These are phyloP conservation scores for Carpatolechia fugitivella DNA, from an alignment of 2,888 invertebrate genomes.

Conservation along the genomic window DNA sequence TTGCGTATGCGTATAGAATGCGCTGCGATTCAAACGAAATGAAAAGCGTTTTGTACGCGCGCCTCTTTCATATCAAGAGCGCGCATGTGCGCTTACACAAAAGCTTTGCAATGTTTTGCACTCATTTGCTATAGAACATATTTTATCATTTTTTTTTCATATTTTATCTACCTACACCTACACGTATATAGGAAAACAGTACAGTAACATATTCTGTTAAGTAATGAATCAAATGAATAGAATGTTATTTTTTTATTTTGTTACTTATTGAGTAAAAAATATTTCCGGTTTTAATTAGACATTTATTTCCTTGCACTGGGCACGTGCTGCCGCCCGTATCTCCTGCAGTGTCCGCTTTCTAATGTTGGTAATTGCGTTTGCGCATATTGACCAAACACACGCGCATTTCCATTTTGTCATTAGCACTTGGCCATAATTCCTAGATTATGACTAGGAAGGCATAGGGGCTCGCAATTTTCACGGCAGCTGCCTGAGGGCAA, in stretches of 20 bases:
- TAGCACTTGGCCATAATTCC: constrained; percentile 71
- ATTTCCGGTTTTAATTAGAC: constrained; percentile 13
- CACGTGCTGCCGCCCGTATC: constrained; percentile 70
- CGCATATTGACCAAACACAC: constrained; percentile 63
- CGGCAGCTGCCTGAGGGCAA: constrained; percentile 52
- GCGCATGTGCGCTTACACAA: constrained; percentile 66
- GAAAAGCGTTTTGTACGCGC: constrained; percentile 73
- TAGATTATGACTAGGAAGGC: constrained; percentile 65
- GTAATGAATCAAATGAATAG: no score
- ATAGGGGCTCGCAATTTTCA: constrained; percentile 77
- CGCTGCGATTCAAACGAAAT: constrained; percentile 68
- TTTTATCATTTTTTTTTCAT: no score
- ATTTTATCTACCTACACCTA: no score
- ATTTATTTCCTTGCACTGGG: constrained; percentile 18
- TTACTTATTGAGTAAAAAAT: no score
- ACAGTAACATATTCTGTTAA: no score
- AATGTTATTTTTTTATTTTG: no score
- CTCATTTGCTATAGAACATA: no score
- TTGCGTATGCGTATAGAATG: constrained; percentile 49
- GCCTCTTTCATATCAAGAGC: constrained; percentile 55
- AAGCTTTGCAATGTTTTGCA: constrained; percentile 59
- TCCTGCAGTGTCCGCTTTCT: constrained; percentile 31
- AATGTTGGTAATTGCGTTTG: constrained; percentile 57
- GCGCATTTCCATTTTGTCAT: constrained; percentile 73
- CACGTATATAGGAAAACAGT: no score